Conservation (phyloP, 2,888 invertebrate species). For the Agapetus fuscipes region DNA sequence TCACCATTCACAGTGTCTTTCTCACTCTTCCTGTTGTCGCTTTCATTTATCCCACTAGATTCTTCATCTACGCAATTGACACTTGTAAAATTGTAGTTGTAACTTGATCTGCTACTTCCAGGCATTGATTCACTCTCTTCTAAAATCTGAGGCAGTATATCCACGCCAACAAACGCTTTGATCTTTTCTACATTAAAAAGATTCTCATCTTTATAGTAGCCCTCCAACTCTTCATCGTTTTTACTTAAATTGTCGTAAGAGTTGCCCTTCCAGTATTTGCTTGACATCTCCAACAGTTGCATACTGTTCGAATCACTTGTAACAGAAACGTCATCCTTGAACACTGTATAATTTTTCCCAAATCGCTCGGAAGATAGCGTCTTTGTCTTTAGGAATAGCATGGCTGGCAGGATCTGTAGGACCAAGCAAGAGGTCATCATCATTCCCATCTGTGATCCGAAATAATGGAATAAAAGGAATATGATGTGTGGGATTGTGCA, state of each 20-base stretch:
- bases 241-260: slow-evolving; percentile 32
- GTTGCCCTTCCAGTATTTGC: slow-evolving; percentile 36
- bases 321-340: slow-evolving; percentile 27
- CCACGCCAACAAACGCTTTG: slow-evolving; percentile 41
- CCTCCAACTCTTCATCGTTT: slow-evolving; percentile 27
- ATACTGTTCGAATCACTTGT: slow-evolving; percentile 31
- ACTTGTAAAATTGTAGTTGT: too few relatives aligned
- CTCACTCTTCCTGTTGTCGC: too few relatives aligned
- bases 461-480: slow-evolving; percentile 32
- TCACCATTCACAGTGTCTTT: too few relatives aligned
- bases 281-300: slow-evolving; percentile 36
- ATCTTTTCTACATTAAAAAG: slow-evolving; percentile 42
- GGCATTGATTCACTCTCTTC: slow-evolving; percentile 46
- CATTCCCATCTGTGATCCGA: slow-evolving; percentile 33
- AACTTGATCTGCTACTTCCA: too few relatives aligned
- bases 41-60: too few relatives aligned
- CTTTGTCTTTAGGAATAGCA: slow-evolving; percentile 34
- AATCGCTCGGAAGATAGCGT: too few relatives aligned
- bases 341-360: slow-evolving; percentile 37
- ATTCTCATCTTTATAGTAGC: too few relatives aligned
- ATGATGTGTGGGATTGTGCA: slow-evolving; percentile 39
- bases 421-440: slow-evolving; percentile 36
- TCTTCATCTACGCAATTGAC: too few relatives aligned
- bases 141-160: slow-evolving; percentile 44
- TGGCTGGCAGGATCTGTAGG: slow-evolving; percentile 36